Percentiles rank a stretch among this genome's conserved stretches.
Evolutionary conservation across 2,113 vertebrate species (phyloP).

Genomic region (Pavo muticus): DNA sequence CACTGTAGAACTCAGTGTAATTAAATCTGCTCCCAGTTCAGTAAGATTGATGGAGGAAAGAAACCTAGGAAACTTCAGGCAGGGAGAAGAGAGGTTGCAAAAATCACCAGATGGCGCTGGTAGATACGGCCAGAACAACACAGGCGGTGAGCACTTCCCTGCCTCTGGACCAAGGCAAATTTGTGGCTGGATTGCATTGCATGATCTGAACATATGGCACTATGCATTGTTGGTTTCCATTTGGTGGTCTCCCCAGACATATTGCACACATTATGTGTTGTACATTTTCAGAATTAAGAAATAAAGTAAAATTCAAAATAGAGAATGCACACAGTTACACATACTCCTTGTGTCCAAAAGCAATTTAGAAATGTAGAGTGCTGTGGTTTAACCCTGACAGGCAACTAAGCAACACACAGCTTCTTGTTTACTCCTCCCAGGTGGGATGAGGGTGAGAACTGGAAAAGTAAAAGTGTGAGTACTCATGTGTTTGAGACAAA

Average conservation of each 20-base stretch:
- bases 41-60: not conserved
- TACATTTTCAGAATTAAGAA: not conserved
- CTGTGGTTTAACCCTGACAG: not conserved
- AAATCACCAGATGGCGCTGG: constrained; percentile 45
- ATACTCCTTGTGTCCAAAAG: not conserved
- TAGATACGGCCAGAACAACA: not conserved
- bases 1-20: fast-evolving
- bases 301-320: not conserved
- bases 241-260: not conserved
- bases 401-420: not conserved
- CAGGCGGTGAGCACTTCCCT: fast-evolving
- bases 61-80: fast-evolving
- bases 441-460: not conserved
- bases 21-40: not conserved
- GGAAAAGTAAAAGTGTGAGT: not conserved
- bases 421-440: not conserved
- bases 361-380: not conserved
- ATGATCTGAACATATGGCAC: fast-evolving
- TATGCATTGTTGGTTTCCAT: not conserved
- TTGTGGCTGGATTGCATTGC: not conserved
- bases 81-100: not conserved
- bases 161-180: not conserved
- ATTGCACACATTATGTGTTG: not conserved
- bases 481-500: not conserved
- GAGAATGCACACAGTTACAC: not conserved